Conservation (phyloP, 2,113 vertebrate genomes). For the Syngnathus floridae region DNA sequence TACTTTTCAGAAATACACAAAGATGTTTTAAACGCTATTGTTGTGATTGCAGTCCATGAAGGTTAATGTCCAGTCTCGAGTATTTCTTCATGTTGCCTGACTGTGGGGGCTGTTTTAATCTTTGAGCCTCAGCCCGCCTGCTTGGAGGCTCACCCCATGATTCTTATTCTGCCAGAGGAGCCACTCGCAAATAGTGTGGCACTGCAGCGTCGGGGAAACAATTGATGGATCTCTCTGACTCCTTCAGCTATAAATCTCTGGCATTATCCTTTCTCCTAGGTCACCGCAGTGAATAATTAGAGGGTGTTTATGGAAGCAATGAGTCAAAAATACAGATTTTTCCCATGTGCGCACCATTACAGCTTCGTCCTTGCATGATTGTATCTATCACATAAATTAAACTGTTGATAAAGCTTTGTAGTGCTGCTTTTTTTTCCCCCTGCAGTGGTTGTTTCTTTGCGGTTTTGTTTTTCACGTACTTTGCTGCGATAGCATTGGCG, state of each 20-base stretch:
- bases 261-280: conserved; percentile 55
- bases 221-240: conserved; percentile 60
- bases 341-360: conserved; percentile 40
- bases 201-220: conserved; percentile 38
- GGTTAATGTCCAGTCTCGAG: conserved; percentile 45
- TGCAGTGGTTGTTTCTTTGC: neutral
- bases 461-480: neutral
- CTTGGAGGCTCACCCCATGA: conserved; percentile 52
- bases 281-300: conserved; percentile 59
- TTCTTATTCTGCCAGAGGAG: conserved; percentile 48
- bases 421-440: conserved; percentile 13
- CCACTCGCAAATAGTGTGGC: conserved; percentile 45
- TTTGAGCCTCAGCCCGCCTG: conserved; percentile 42
- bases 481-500: neutral
- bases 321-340: conserved; percentile 50
- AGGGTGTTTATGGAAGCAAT: conserved; percentile 61
- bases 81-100: conserved; percentile 25
- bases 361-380: conserved; percentile 31
- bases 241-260: conserved; percentile 63
- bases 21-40: conserved; percentile 64
- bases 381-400: conserved; percentile 18
- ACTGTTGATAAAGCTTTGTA: neutral
- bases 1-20: conserved; percentile 56
- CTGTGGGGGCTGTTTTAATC: conserved; percentile 25
- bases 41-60: conserved; percentile 42